Percentiles rank a stretch among this genome's conserved stretches.
Conservation (phyloP, 2,888 invertebrate species). For the Orchesellides sinensis region DNA sequence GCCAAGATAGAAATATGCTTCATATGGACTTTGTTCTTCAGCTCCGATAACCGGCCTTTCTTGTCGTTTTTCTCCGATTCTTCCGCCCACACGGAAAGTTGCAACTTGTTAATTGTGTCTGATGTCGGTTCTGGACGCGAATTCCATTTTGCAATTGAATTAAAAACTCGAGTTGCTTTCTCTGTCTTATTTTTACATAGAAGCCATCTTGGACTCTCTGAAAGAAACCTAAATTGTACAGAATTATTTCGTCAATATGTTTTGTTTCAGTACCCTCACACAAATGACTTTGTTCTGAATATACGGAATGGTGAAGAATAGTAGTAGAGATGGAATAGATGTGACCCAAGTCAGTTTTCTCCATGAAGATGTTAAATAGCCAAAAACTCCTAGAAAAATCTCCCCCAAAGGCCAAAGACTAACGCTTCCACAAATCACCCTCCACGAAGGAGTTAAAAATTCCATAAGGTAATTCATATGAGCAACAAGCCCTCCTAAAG, state of each 20-base stretch:
- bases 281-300: neutral
- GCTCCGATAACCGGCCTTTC: slow-evolving; percentile 27
- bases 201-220: slow-evolving; percentile 71
- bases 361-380: slow-evolving; percentile 68
- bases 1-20: slow-evolving; percentile 58
- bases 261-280: neutral
- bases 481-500: slow-evolving; percentile 67
- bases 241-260: no score
- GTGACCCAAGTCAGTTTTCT: slow-evolving; percentile 62
- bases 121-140: slow-evolving; percentile 34
- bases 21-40: slow-evolving; percentile 43
- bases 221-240: slow-evolving; percentile 47
- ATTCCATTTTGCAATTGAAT: slow-evolving; percentile 70
- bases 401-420: slow-evolving; percentile 72
- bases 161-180: slow-evolving; percentile 62
- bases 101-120: slow-evolving; percentile 62
- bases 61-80: slow-evolving; percentile 21
- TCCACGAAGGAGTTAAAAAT: slow-evolving; percentile 70
- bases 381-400: slow-evolving; percentile 66
- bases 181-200: slow-evolving; percentile 65
- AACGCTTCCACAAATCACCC: slow-evolving; percentile 71
- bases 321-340: slow-evolving; percentile 56
- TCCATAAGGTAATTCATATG: slow-evolving; percentile 73
- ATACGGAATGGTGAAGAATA: slow-evolving; percentile 68
- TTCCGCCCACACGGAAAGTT: slow-evolving; percentile 42